Base-by-base conservation (phyloP, 1,140 invertebrate genomes). In the Tribolium castaneum region DNA sequence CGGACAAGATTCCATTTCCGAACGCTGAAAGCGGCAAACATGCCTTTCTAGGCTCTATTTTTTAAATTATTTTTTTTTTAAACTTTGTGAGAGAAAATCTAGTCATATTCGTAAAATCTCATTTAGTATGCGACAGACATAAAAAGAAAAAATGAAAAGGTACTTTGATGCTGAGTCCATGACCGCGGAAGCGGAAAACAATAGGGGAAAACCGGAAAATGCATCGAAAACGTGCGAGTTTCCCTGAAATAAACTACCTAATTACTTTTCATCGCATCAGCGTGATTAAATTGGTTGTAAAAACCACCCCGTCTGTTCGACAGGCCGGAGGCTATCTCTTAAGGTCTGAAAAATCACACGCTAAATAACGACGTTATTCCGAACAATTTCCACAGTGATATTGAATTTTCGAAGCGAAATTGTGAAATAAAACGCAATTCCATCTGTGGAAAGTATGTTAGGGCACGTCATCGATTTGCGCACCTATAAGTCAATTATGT, bases 401-500 rank as follows among this genome's bases (percentile, higher is more conserved):
- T 66, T 66, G 59, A 66, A 66, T 66, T 66, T 66, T 35, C 59
- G 22, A 30, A 12, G 12, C 25, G 56, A 35, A 66, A 66, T 66
- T 35, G 30, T 66, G 25, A 66, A 66, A 35, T 35, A 39, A 66
- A 22, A 34, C 25, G 4, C 10, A 34, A 66, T 35, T 30, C 59
- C 59, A 66, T 66, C 30, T 66, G 59, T 35, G 59, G 16, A 66
- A 66, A 66, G 59, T 35, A n/a, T 12, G 54, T 59, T 25, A 22
- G 6, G 12, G 19, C 54, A 25, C 19, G 6, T 30, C 59, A 35
- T 66, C 30, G 59, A 66, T 66, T 66, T 66, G 39, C 30, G 9
- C 30, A 66, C 59, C 59, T 66, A 66, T 66, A 66, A 66, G 59
- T 66, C 30, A 66, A 66, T 66, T 66, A 66, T 14, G 54, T 59